Base-by-base conservation (phyloP, 1,140 invertebrate genomes). In the Andricus grossulariae region DNA sequence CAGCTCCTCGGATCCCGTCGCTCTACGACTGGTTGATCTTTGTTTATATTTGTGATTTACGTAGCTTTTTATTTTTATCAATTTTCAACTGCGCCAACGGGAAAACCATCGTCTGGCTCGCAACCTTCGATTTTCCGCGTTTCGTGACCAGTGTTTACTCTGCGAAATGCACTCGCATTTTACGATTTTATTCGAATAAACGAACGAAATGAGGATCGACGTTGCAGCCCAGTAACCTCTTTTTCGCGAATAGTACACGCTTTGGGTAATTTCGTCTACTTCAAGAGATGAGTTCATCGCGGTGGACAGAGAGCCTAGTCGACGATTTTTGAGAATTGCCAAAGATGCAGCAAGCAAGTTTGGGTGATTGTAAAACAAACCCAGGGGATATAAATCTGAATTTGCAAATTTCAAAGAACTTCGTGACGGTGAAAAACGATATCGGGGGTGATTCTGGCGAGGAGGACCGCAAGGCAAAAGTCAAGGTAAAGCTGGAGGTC, bases 401-500 rank as follows among this genome's bases (percentile, higher is more conserved):
- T 66, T 66, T 39, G 16, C 32, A 77, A 51, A 49, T 80, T 79
- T 54, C 71, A 79, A 18, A 39, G 6, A 73, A 25, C 16, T 73
- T 80, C 19, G 54, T 39, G 15, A 66, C 52, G 32, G 73, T 75
- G 21, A 77, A 81, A 50, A 76, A 57, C 32, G 77, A 74, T 80
- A 57, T 81, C 72, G 75, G 73, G 81, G 78, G 72, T 78, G 72
- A 73, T 70, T 45, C 73, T 79, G 75, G 57, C 45, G 82, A 84
- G 66, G 70, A 71, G 25, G 18, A 71, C 54, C 25, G 25, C 54
- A 76, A 80, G 73, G 76, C 39, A 54, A 82, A 88, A 72, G 78
- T 87, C 10, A 86, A 84, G 72, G 81, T 87, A 57, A 82, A 87
- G 60, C 79, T 79, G n/a, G 83, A 84, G 49, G 55, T 71, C 39